A percentile compares a stretch with the other conserved stretches of the same genome.
phyloP scores from a whole-genome alignment of 1,140 invertebrate genomes.

The Bombus huntii region DNA sequence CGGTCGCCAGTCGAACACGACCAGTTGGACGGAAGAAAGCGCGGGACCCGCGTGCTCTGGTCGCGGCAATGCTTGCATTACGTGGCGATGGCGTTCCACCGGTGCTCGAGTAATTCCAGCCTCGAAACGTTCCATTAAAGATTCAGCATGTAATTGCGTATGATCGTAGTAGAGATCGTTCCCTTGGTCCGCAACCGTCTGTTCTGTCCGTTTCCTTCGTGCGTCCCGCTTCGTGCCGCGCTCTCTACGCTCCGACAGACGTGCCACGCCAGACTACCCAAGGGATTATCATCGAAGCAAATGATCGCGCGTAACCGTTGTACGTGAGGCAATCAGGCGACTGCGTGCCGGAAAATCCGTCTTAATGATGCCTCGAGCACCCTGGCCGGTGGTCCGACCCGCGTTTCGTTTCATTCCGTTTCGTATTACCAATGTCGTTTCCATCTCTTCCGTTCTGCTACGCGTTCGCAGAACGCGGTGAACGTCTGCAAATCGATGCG shows the following conservation, averaged over 20 bases:
- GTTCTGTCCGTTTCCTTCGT: constrained; percentile 29
- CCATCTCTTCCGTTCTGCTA: not conserved
- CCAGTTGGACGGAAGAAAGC: no score
- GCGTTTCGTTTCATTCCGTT: not conserved
- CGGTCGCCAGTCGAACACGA: no score
- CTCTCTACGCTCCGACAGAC: constrained; percentile 24
- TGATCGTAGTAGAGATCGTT: constrained; percentile 72
- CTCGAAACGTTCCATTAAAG: constrained; percentile 82
- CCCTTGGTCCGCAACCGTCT: constrained; percentile 55
- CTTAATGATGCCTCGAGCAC: constrained; percentile 64
- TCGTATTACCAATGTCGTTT: not conserved
- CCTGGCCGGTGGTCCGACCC: constrained; percentile 53
- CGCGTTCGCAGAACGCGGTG: no score
- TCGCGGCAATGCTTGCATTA: constrained; percentile 58
- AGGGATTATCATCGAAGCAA: constrained; percentile 68
- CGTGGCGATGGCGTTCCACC: constrained; percentile 79
- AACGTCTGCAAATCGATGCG: no score
- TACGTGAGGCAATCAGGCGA: constrained; percentile 75
- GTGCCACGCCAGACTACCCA: constrained; percentile 43
- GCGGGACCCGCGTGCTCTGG: no score
- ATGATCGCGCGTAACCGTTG: constrained; percentile 69
- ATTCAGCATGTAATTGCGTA: constrained; percentile 83
- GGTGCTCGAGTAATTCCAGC: constrained; percentile 82
- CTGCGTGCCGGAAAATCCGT: constrained; percentile 71
- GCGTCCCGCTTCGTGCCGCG: not conserved